Evolutionary conservation across 2,113 vertebrate genomes (phyloP).

Genomic region (Typhlomys cinereus): DNA sequence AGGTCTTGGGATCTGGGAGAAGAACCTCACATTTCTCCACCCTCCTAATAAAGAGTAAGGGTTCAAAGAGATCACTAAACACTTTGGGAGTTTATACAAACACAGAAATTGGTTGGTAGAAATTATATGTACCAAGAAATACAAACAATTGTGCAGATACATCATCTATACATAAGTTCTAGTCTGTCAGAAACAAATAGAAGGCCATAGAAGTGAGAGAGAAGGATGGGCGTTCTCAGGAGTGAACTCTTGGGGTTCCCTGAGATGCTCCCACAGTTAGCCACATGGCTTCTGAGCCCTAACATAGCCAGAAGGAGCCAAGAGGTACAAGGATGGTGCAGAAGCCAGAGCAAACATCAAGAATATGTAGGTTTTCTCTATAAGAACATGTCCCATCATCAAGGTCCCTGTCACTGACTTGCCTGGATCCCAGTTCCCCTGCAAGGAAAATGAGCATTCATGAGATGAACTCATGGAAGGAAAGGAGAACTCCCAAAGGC

Average conservation of each 20-base stretch:
- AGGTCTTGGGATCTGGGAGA: neutral
- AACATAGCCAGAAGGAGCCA: too few relatives aligned
- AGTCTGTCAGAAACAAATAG: neutral
- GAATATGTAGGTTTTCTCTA: rapidly evolving
- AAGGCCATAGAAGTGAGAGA: neutral
- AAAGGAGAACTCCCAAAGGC: neutral
- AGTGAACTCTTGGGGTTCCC: rapidly evolving
- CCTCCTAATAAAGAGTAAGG: too few relatives aligned
- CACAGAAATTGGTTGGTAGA: rapidly evolving
- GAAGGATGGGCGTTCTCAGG: rapidly evolving
- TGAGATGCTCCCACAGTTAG: rapidly evolving
- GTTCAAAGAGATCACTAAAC: neutral
- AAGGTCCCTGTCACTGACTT: too few relatives aligned
- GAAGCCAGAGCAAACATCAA: too few relatives aligned
- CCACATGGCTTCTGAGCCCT: rapidly evolving
- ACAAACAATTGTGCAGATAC: rapidly evolving
- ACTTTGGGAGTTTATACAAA: neutral
- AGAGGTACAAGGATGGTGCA: neutral
- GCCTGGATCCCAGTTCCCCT: neutral
- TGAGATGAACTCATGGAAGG: neutral
- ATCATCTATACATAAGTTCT: rapidly evolving
- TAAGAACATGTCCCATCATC: rapidly evolving
- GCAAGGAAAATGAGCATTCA: neutral
- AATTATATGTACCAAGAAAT: too few relatives aligned
- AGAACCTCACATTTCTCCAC: rapidly evolving